phyloP scores from a whole-genome alignment of 2,797 vertebrate species.

The Enteromius argenteus region DNA sequence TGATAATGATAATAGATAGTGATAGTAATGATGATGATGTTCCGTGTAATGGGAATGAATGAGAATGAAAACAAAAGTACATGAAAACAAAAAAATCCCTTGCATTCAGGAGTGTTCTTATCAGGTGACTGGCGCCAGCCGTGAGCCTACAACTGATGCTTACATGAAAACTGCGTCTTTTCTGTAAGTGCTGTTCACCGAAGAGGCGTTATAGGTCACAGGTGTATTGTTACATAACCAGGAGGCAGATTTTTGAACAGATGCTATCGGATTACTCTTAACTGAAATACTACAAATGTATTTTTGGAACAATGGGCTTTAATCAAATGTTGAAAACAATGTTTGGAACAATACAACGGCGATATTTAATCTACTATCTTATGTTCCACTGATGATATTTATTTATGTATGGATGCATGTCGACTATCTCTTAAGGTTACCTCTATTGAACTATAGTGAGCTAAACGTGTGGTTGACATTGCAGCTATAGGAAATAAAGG shows the following conservation, averaged over 20 bases:
- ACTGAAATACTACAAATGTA: background rate
- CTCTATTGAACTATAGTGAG: background rate
- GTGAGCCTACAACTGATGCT: background rate
- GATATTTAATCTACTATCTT: background rate
- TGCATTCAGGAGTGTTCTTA: background rate
- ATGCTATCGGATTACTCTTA: background rate
- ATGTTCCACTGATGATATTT: background rate
- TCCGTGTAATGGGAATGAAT: background rate
- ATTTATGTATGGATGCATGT: too few species aligned
- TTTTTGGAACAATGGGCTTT: background rate
- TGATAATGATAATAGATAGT: background rate
- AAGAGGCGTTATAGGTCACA: background rate
- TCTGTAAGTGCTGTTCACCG: background rate
- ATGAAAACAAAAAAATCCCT: background rate
- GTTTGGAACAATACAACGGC: background rate
- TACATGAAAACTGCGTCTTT: background rate
- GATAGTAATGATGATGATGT: background rate
- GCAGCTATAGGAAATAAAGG: background rate
- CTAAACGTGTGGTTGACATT: background rate
- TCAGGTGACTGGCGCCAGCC: background rate
- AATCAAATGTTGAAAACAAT: background rate
- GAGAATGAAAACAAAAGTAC: background rate
- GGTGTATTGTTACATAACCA: background rate
- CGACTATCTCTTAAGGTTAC: background rate
- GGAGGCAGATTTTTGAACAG: background rate